phyloP scores from a whole-genome alignment of 2,888 invertebrate genomes.

The Luffia ferchaultella region DNA sequence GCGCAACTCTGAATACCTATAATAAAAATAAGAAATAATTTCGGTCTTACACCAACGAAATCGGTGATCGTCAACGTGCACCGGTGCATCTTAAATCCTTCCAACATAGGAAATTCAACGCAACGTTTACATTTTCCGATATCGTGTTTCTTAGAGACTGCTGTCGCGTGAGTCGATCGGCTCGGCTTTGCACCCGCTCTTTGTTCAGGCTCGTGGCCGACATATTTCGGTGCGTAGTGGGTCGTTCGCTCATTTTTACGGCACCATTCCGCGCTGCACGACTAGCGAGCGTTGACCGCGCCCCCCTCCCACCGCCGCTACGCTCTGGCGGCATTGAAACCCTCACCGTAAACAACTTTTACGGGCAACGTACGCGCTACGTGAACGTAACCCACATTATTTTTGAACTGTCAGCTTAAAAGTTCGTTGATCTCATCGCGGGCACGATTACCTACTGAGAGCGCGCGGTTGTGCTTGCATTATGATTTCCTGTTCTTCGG shows the following conservation, averaged over 20 bases:
- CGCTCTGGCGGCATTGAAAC: slow-evolving; percentile 10
- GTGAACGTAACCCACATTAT: slow-evolving; percentile 65
- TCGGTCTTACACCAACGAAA: too few species aligned
- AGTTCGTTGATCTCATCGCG: slow-evolving; percentile 54
- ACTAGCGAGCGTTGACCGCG: slow-evolving; percentile 41
- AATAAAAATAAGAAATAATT: too few species aligned
- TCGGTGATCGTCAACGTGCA: too few species aligned
- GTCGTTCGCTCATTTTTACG: slow-evolving; percentile 62
- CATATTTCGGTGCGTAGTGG: slow-evolving; percentile 45
- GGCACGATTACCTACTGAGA: slow-evolving; percentile 57
- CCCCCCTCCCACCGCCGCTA: slow-evolving; percentile 21
- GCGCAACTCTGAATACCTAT: too few species aligned
- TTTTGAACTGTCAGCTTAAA: slow-evolving; percentile 62
- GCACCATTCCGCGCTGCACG: slow-evolving; percentile 50
- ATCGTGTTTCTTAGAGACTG: too few species aligned
- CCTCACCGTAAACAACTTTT: slow-evolving; percentile 54
- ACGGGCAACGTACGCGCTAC: slow-evolving; percentile 61
- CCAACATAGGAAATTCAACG: too few species aligned
- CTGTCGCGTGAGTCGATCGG: too few species aligned
- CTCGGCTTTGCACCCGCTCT: slow-evolving; percentile 29
- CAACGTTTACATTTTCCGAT: too few species aligned
- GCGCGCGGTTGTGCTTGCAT: slow-evolving; percentile 34
- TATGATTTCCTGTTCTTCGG: slow-evolving; percentile 43
- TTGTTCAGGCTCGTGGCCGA: slow-evolving; percentile 49
- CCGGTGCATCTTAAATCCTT: too few species aligned